These are phyloP conservation scores for Tetrapedia diversipes DNA, from an alignment of 2,888 invertebrate species.

Conservation along the genomic window DNA sequence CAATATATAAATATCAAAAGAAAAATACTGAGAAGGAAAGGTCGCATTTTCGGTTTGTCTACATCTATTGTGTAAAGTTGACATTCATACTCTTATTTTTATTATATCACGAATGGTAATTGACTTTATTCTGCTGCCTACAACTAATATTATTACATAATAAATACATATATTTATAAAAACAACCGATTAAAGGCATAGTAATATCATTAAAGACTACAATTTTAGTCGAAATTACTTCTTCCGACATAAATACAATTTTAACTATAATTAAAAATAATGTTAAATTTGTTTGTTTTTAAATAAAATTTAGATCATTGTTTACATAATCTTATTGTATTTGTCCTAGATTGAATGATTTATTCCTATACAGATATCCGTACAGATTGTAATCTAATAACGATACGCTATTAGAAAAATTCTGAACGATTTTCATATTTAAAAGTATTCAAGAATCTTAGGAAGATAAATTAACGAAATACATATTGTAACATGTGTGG, in stretches of 20 bases:
- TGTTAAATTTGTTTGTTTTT: constrained; percentile 64
- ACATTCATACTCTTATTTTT: constrained; percentile 31
- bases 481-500: constrained; percentile 1
- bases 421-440: constrained; percentile 2
- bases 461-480: constrained; percentile 1
- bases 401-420: background rate
- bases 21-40: constrained; percentile 5
- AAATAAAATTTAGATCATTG: constrained; percentile 65
- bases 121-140: constrained; percentile 21
- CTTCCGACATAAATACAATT: constrained; percentile 25
- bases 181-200: constrained; percentile 14
- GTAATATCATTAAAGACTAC: constrained; percentile 14
- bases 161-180: constrained; percentile 24
- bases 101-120: constrained; percentile 28
- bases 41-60: constrained; percentile 11
- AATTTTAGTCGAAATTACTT: constrained; percentile 25
- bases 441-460: constrained; percentile 16
- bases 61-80: constrained; percentile 20
- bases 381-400: background rate
- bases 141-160: constrained; percentile 15
- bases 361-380: constrained; percentile 19
- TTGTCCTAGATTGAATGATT: constrained; percentile 24
- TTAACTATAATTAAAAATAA: constrained; percentile 45
- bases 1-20: constrained; percentile 6
- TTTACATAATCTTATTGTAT: constrained; percentile 45